Conservation (phyloP, 2,113 vertebrate genomes). For the Puntigrus tetrazona region DNA sequence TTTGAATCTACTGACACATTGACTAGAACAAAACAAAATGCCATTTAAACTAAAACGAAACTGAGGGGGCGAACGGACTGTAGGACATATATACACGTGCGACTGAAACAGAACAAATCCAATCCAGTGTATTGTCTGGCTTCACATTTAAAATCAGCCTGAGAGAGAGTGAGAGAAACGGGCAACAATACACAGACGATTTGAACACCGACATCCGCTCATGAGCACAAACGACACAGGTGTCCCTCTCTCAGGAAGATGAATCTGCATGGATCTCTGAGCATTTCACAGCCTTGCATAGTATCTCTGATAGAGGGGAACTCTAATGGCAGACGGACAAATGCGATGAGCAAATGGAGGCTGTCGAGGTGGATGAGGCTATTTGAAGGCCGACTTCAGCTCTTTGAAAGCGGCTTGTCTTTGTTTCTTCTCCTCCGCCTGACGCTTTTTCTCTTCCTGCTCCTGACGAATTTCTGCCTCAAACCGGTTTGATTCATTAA, state of each 20-base stretch:
- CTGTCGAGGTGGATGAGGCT: constrained; percentile 56
- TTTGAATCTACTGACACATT: not conserved
- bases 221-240: not conserved
- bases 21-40: constrained; percentile 5
- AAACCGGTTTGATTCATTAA: constrained; percentile 84
- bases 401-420: constrained; percentile 90
- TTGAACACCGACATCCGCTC: not conserved
- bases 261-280: constrained; percentile 29
- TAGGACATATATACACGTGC: not conserved
- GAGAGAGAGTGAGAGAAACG: not conserved
- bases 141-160: constrained; percentile 18
- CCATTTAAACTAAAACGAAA: not conserved
- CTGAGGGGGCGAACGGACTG: not conserved
- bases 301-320: constrained; percentile 42
- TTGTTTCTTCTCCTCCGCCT: constrained; percentile 89
- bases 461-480: constrained; percentile 94
- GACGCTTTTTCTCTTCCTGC: constrained; percentile 90
- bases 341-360: not conserved
- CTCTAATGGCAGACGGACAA: constrained; percentile 7
- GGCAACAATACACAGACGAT: not conserved
- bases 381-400: constrained; percentile 88
- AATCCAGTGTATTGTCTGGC: constrained; percentile 44
- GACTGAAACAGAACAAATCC: constrained; percentile 34
- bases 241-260: constrained; percentile 29
- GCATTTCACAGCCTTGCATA: constrained; percentile 50